Base-by-base conservation (phyloP, 2,888 invertebrate genomes). In the Hemaris fuciformis region DNA sequence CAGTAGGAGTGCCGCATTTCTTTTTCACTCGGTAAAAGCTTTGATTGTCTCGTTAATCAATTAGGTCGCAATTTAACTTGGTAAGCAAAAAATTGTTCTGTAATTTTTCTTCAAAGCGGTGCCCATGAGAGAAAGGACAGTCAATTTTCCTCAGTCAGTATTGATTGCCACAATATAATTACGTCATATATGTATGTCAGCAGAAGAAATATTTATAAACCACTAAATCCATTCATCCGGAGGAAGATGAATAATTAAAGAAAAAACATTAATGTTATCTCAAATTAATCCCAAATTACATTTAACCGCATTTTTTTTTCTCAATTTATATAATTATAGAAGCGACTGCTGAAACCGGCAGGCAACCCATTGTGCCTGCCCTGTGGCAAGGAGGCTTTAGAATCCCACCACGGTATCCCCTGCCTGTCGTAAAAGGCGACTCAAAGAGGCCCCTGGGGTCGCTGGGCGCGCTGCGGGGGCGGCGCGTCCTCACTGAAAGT, bases 351-450 rank as follows among this genome's bases (percentile, higher is more conserved):
- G n/a, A 48, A 48, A 48, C 42, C 41, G 31, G 20, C 41, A 62
- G 31, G 20, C 41, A 62, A 63, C 57, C 27, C 27, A 25, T 27
- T 48, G n/a, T n/a, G n/a, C n/a, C n/a, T n/a, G n/a, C n/a, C n/a
- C n/a, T n/a, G n/a, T n/a, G n/a, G n/a, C n/a, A n/a, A n/a, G n/a
- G n/a, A n/a, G n/a, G n/a, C n/a, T n/a, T n/a, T n/a, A n/a, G n/a
- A n/a, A n/a, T n/a, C n/a, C n/a, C n/a, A n/a, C n/a, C n/a, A n/a
- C n/a, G n/a, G n/a, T n/a, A n/a, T n/a, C n/a, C n/a, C n/a, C n/a
- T n/a, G n/a, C n/a, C n/a, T n/a, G n/a, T n/a, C n/a, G n/a, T n/a
- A n/a, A n/a, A n/a, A n/a, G n/a, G n/a, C n/a, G n/a, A n/a, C n/a
- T n/a, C n/a, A n/a, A n/a, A n/a, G n/a, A n/a, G n/a, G n/a, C n/a